Evolutionary conservation across 2,888 invertebrate species (phyloP).

Genomic region (Stenodera caucasica): DNA sequence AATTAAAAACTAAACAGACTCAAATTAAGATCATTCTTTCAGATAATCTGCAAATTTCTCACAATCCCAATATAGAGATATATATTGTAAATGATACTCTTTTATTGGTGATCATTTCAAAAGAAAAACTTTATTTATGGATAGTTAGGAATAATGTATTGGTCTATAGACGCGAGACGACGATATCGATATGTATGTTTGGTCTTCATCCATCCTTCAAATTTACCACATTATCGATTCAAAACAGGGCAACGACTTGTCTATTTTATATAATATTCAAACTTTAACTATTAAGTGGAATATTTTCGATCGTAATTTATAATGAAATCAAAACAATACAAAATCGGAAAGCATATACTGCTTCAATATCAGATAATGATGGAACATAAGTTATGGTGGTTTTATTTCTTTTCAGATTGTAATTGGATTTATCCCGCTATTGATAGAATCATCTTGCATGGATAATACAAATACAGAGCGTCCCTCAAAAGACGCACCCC

Average conservation of each 20-base stretch:
- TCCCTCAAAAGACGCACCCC: too few species aligned
- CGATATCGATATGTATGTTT: not conserved
- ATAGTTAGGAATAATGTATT: not conserved
- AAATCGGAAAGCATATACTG: not conserved
- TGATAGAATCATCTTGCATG: not conserved
- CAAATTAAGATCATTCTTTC: slow-evolving; percentile 7
- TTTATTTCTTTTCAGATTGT: not conserved
- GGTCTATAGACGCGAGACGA: not conserved
- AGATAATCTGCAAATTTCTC: too few species aligned
- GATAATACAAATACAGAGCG: too few species aligned
- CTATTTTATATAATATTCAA: not conserved
- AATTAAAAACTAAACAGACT: slow-evolving; percentile 13
- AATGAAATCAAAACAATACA: too few species aligned
- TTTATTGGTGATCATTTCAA: not conserved
- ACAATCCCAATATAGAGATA: too few species aligned
- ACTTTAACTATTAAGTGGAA: too few species aligned
- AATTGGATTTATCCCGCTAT: not conserved
- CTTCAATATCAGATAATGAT: not conserved
- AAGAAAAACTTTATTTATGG: not conserved
- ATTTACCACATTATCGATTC: slow-evolving; percentile 5
- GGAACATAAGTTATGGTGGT: not conserved
- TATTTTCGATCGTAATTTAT: too few species aligned
- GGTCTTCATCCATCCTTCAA: not conserved
- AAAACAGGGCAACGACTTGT: slow-evolving; percentile 4
- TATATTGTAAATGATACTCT: too few species aligned